A percentile compares a stretch with the other conserved stretches of the same genome.
Evolutionary conservation across 2,888 invertebrate genomes (phyloP).

Genomic region (Schizotus pectinicornis): DNA sequence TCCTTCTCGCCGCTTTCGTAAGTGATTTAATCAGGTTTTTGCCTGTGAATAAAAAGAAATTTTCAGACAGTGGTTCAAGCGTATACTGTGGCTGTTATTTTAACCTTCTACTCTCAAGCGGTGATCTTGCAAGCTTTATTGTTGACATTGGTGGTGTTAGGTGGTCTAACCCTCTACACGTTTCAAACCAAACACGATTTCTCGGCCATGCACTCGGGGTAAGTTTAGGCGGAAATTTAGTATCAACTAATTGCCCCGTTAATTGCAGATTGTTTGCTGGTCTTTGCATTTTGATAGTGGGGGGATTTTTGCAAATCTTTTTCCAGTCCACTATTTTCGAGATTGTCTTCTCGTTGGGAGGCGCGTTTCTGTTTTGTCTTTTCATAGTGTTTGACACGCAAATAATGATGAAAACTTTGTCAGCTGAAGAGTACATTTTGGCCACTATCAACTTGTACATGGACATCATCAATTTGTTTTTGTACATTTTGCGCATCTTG

Average conservation of each 20-base stretch:
- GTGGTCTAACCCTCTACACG: constrained; percentile 80
- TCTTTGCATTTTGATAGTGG: constrained; percentile 71
- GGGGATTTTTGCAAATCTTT: constrained; percentile 76
- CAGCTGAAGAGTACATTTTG: constrained; percentile 84
- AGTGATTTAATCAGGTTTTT: constrained; percentile 56
- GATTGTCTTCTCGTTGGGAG: constrained; percentile 72
- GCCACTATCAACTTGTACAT: constrained; percentile 86
- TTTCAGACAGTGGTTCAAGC: constrained; percentile 81
- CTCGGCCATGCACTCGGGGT: constrained; percentile 79
- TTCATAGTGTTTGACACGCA: constrained; percentile 88
- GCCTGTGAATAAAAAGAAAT: constrained; percentile 1
- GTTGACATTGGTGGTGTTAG: constrained; percentile 76
- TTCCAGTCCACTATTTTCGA: constrained; percentile 75
- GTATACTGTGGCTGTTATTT: constrained; percentile 78
- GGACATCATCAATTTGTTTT: constrained; percentile 86
- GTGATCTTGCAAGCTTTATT: constrained; percentile 80
- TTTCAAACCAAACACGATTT: constrained; percentile 87
- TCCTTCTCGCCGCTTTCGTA: constrained; percentile 80
- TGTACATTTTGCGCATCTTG: constrained; percentile 78
- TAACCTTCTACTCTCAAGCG: constrained; percentile 77
- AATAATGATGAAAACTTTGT: constrained; percentile 79
- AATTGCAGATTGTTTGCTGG: constrained; percentile 69
- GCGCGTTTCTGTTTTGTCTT: constrained; percentile 77
- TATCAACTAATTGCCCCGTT: constrained; percentile 15
- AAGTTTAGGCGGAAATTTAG: constrained; percentile 47